These are phyloP conservation scores for Zhuqinia jingwanae DNA, from an alignment of 2,888 invertebrate genomes.

Conservation along the genomic window DNA sequence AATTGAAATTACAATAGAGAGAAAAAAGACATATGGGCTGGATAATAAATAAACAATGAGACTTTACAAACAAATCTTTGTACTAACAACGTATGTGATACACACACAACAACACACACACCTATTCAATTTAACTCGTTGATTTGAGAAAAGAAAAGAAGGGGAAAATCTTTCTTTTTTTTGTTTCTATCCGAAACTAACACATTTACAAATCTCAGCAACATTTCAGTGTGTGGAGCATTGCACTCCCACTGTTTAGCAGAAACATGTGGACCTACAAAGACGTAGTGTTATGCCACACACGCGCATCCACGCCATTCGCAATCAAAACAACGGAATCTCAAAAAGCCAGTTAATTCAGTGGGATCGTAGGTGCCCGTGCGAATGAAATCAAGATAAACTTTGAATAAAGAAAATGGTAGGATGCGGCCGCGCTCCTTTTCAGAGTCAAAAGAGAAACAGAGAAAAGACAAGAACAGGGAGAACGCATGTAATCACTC, in stretches of 20 bases:
- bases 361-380: slow-evolving; percentile 38
- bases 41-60: slow-evolving; percentile 49
- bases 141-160: not conserved
- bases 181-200: not conserved
- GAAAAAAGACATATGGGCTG: slow-evolving; percentile 1
- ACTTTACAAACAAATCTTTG: slow-evolving; percentile 32
- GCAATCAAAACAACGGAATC: not conserved
- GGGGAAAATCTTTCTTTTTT: not conserved
- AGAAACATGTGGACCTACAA: slow-evolving; percentile 48
- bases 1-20: slow-evolving; percentile 6
- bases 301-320: slow-evolving; percentile 25
- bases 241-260: not conserved
- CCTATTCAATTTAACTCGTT: not conserved
- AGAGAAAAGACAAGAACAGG: slow-evolving; percentile 18
- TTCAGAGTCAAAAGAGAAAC: not conserved
- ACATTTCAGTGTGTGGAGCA: not conserved
- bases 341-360: slow-evolving; percentile 9
- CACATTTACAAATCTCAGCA: too few species aligned
- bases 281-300: slow-evolving; percentile 38
- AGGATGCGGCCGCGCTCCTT: slow-evolving; percentile 43
- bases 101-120: not conserved
- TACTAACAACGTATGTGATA: not conserved
- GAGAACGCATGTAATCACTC: slow-evolving; percentile 30
- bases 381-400: slow-evolving; percentile 64
- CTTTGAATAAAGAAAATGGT: not conserved